Evolutionary conservation across 2,113 vertebrate genomes (phyloP).

Genomic region (Albula glossodonta): DNA sequence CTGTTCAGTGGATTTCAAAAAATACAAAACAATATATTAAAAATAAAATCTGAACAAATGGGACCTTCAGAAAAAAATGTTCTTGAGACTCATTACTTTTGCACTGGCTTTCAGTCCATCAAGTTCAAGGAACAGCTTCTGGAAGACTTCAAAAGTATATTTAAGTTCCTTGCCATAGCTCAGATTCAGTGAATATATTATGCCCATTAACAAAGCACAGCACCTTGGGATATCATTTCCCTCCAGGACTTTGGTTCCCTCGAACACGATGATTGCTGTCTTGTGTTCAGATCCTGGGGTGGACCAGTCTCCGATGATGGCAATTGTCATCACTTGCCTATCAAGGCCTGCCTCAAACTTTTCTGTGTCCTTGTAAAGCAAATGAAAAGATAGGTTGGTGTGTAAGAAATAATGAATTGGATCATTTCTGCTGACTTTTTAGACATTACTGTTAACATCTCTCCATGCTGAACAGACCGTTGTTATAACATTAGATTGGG

Average conservation of each 20-base stretch:
- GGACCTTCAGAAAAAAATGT: not conserved
- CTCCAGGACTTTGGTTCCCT: constrained; percentile 6
- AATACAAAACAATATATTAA: no score
- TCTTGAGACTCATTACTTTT: constrained; percentile 4
- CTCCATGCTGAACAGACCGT: not conserved
- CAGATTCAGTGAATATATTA: constrained; percentile 4
- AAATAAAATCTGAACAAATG: no score
- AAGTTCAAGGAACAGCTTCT: constrained; percentile 17
- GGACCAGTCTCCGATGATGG: not conserved
- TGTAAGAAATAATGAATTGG: not conserved
- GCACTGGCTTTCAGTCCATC: not conserved
- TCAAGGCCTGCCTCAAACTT: not conserved
- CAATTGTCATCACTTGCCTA: constrained; percentile 4
- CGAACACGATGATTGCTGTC: not conserved
- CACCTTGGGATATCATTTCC: not conserved
- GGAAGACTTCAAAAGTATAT: not conserved
- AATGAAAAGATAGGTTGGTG: not conserved
- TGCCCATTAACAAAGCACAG: constrained; percentile 4
- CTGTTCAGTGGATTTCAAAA: no score
- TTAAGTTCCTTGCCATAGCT: constrained; percentile 1
- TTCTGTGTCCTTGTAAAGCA: constrained; percentile 9
- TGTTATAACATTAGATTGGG: no score
- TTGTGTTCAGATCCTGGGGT: no score
- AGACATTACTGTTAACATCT: not conserved
- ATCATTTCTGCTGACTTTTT: not conserved